Conservation (phyloP, 2,113 vertebrate genomes). For the Pseudopodoces humilis region DNA sequence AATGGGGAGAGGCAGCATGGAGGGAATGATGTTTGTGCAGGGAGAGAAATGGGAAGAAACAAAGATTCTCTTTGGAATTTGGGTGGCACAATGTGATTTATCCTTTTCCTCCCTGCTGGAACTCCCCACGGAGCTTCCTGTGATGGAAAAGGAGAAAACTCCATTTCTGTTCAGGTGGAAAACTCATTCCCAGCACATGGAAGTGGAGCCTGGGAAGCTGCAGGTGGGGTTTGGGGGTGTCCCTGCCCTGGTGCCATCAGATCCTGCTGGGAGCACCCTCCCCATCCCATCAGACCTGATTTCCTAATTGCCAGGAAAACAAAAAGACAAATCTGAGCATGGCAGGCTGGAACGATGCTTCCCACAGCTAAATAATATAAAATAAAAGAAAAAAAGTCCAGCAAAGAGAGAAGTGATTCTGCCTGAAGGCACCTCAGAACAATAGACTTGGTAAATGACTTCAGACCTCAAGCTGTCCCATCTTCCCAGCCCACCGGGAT, state of each 20-base stretch:
- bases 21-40: rapidly evolving
- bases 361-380: not conserved
- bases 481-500: not conserved
- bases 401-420: not conserved
- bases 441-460: not conserved
- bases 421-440: not conserved
- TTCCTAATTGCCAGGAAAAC: not conserved
- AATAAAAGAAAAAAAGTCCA: not conserved
- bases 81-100: not conserved
- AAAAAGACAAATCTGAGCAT: not conserved
- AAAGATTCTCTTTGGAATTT: not conserved
- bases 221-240: not conserved
- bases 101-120: not conserved
- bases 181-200: not conserved
- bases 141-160: not conserved
- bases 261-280: not conserved
- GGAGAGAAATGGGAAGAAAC: not conserved
- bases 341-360: not conserved
- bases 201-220: not conserved
- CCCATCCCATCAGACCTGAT: not conserved
- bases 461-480: not conserved
- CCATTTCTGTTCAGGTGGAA: not conserved
- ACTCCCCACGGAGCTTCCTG: rapidly evolving
- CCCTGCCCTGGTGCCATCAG: not conserved
- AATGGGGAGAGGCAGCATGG: not conserved